phyloP scores from a whole-genome alignment of 2,113 vertebrate genomes.

The Sylvilagus bachmani region DNA sequence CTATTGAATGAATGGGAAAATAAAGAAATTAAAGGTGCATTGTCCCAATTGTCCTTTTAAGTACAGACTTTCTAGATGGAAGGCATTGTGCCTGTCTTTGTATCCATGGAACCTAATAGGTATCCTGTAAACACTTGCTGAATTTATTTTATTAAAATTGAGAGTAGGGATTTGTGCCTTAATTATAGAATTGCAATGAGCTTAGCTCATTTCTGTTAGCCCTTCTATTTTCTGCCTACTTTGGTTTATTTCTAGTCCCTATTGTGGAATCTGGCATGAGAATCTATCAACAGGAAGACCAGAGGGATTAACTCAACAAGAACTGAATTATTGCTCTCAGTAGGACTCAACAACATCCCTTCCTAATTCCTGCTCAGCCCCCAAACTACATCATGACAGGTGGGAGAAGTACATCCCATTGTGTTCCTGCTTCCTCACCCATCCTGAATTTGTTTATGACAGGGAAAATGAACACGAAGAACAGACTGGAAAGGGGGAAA shows the following conservation, averaged over 20 bases:
- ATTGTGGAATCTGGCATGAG: slow-evolving; percentile 55
- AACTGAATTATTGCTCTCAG: slow-evolving; percentile 52
- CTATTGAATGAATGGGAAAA: slow-evolving; percentile 37
- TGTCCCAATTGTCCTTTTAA: slow-evolving; percentile 31
- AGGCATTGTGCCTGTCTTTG: slow-evolving; percentile 37
- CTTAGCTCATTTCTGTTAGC: slow-evolving; percentile 41
- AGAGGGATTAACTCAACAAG: slow-evolving; percentile 48
- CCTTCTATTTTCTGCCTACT: slow-evolving; percentile 63
- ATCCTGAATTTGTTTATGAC: not conserved
- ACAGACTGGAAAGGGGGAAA: not conserved
- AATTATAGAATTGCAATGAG: not conserved
- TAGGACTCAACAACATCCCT: not conserved
- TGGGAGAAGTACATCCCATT: not conserved
- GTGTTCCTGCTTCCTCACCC: not conserved
- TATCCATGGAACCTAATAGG: slow-evolving; percentile 52
- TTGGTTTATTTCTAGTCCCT: slow-evolving; percentile 56
- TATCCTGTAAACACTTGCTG: slow-evolving; percentile 64
- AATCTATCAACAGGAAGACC: slow-evolving; percentile 64
- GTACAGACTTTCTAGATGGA: slow-evolving; percentile 28
- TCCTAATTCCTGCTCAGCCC: not conserved
- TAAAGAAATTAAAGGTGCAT: slow-evolving; percentile 24
- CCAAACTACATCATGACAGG: not conserved
- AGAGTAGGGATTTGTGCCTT: slow-evolving; percentile 48
- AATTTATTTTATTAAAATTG: slow-evolving; percentile 58
- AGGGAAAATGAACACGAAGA: not conserved